A percentile compares a stretch with the other conserved stretches of the same genome.
Conservation (phyloP, 2,888 invertebrate genomes). For the Malthinus flaveolus region DNA sequence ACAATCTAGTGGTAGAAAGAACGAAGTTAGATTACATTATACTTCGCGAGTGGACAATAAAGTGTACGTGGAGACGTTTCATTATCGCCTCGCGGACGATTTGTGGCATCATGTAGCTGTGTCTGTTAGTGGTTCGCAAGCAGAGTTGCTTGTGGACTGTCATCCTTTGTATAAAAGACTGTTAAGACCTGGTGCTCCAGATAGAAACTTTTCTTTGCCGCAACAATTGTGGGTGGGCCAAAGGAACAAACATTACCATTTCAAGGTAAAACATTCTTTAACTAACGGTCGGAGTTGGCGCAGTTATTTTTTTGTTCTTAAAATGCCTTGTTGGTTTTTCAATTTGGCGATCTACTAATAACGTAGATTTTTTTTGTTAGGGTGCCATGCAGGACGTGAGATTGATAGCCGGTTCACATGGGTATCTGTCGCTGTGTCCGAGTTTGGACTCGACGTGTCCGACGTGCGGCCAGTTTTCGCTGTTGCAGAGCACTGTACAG, state of each 20-base stretch:
- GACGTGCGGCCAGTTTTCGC: slow-evolving; percentile 86
- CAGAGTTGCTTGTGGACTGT: slow-evolving; percentile 85
- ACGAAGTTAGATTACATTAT: slow-evolving; percentile 85
- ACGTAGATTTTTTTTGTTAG: slow-evolving; percentile 56
- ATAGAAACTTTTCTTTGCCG: slow-evolving; percentile 74
- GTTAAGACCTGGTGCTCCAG: slow-evolving; percentile 70
- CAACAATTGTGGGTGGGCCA: slow-evolving; percentile 86
- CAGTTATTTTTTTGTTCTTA: not conserved
- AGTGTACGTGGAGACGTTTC: slow-evolving; percentile 83
- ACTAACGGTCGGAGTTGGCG: not conserved
- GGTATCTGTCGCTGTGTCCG: slow-evolving; percentile 85
- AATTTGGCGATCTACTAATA: not conserved
- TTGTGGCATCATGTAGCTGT: slow-evolving; percentile 87
- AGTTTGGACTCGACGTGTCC: slow-evolving; percentile 85
- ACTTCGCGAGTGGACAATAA: slow-evolving; percentile 66
- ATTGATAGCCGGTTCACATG: slow-evolving; percentile 83
- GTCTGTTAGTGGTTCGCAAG: slow-evolving; percentile 80
- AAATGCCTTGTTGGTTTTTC: not conserved
- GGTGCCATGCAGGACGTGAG: slow-evolving; percentile 87
- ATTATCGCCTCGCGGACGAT: slow-evolving; percentile 83
- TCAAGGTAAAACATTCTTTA: slow-evolving; percentile 68
- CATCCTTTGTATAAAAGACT: slow-evolving; percentile 81
- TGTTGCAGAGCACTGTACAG: slow-evolving; percentile 80
- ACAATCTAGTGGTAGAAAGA: slow-evolving; percentile 86
- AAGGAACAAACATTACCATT: slow-evolving; percentile 83